Base-by-base conservation (phyloP, 2,888 invertebrate genomes). In the Atherix ibis region DNA sequence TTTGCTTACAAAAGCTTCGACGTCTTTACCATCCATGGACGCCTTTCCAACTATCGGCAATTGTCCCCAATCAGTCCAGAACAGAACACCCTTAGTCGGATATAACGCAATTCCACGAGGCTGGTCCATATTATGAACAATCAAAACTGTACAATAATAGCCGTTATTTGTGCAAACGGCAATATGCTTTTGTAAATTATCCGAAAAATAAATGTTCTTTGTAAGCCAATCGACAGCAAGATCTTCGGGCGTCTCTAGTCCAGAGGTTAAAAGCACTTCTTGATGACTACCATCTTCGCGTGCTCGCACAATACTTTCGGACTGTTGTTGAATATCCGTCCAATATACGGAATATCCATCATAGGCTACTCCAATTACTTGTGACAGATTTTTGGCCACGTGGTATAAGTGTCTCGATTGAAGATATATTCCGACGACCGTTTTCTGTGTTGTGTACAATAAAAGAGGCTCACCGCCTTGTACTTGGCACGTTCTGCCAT, bases 21-120 rank as follows among this genome's bases (percentile, higher is more conserved):
- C 62, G 1, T 70, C 48, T 2, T 68, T 62, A 3, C 94, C 95
- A 57, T 95, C 87, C 92, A 95, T 89, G 5, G 72, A 70, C 5
- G 88, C 73, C 6, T 68, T 63, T 45, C 78, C 81, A 44, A 95
- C 88, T 48, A 78, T 68, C 0, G 81, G 71, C 8, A 61, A 64
- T 1, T 58, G 48, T 4, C 83, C 83, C 82, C 85, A 89, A 56
- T 94, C 91, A 1, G 84, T 76, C 91, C 92, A 95, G 60, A 76
- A 94, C 75, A 95, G 79, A 46, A 62, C 77, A 70, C 83, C 82
- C 19, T 67, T 64, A 32, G 54, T 50, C 0, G 82, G 78, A 61
- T 81, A 67, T 5, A 85, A 57, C 1, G 71, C 76, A 33, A 85
- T 66, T 27, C 72, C 78, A 41, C 75, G 66, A 0, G 84, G 76